Conservation (phyloP, 2,113 vertebrate species). For the Tonatia bakeri region DNA sequence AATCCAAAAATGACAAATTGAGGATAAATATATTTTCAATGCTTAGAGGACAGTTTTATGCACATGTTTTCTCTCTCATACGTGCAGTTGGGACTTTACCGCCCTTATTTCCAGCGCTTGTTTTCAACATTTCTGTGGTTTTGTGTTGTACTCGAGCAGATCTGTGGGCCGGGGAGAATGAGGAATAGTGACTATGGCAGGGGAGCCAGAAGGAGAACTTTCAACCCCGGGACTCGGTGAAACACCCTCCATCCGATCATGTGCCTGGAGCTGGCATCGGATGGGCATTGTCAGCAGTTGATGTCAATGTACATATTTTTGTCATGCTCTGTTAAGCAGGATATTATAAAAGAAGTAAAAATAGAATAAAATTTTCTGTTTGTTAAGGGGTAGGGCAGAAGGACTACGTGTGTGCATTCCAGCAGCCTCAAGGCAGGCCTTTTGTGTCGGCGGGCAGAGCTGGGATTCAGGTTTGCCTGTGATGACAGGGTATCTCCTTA, state of each 20-base stretch:
- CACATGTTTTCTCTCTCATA: conserved; percentile 35
- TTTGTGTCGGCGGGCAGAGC: not conserved
- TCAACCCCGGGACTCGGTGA: not conserved
- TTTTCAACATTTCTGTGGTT: conserved; percentile 64
- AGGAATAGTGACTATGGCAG: conserved; percentile 19
- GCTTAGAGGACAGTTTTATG: conserved; percentile 43
- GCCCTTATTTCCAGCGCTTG: conserved; percentile 33
- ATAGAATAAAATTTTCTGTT: not conserved
- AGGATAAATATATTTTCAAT: conserved; percentile 56
- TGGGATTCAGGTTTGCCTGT: not conserved
- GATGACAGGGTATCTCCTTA: not conserved
- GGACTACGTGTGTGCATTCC: not conserved
- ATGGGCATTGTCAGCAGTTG: not conserved
- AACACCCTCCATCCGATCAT: conserved; percentile 21
- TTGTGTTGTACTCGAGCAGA: conserved; percentile 17
- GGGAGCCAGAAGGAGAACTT: not conserved
- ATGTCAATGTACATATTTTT: not conserved
- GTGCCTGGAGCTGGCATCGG: not conserved
- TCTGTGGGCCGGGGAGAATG: conserved; percentile 15
- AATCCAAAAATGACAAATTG: conserved; percentile 51
- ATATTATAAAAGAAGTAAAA: conserved; percentile 10
- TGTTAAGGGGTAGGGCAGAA: conserved; percentile 15
- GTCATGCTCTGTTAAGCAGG: not conserved
- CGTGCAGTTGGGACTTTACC: not conserved
- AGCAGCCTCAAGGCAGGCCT: not conserved